Conservation (phyloP, 2,113 vertebrate species). For the Okapia johnstoni region DNA sequence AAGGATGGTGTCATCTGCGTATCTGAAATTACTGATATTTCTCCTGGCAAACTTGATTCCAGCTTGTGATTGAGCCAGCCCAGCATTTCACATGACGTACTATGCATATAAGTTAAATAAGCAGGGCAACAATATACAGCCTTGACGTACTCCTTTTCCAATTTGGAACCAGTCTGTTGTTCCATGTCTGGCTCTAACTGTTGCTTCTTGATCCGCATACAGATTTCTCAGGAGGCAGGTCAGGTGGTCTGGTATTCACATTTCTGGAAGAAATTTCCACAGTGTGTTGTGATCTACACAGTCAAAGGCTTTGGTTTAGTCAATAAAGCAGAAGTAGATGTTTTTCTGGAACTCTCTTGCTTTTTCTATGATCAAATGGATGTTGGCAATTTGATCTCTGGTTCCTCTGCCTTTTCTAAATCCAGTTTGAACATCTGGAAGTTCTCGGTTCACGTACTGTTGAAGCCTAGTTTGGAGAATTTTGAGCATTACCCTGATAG, state of each 20-base stretch:
- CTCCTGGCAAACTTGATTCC: neutral
- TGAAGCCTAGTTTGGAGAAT: neutral
- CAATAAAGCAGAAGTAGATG: neutral
- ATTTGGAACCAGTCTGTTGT: neutral
- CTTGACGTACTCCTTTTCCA: neutral
- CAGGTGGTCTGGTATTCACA: neutral
- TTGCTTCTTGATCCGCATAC: neutral
- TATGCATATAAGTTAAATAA: neutral
- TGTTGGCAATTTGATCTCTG: neutral
- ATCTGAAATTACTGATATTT: neutral
- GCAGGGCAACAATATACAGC: neutral
- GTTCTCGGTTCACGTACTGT: accelerated
- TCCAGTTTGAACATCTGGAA: neutral
- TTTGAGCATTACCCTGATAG: neutral
- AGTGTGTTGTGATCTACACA: neutral
- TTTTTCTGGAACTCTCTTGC: neutral
- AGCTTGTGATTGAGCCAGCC: neutral
- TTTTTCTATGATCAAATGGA: neutral
- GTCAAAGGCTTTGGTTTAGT: neutral
- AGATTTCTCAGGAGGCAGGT: neutral
- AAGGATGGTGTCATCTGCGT: neutral
- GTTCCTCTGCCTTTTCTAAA: neutral
- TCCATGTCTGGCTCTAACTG: neutral
- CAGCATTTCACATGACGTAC: neutral
- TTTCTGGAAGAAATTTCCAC: neutral